Evolutionary conservation across 2,888 invertebrate genomes (phyloP), one percentile per base, ranked within the genome.

Genomic region (Rhagophthalmus giganteus): DNA sequence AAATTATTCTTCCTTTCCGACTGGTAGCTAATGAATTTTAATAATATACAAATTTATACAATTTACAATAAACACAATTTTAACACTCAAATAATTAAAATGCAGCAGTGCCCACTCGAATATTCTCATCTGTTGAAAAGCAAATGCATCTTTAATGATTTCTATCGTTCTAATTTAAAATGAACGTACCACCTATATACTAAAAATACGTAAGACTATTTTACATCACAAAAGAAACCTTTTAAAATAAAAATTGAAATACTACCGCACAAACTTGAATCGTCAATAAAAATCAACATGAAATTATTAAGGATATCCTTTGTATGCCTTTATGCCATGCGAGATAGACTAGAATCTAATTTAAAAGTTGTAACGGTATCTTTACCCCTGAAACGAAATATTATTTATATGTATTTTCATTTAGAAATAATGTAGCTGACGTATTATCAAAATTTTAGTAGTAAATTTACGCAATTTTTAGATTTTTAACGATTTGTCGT

Each of bases 11-110:
- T 40, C 55, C 32, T 26, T 50, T 57, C 49, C 38, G 52, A 62
- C 61, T 68, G 62, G 63, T 60, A 61, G 64, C 66, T 67, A 69
- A 69, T 68, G 66, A 65, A 70, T 71, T 70, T 69, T 70, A 71
- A 71, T 70, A 65, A 62, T 60, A 68, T 68, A 67, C 69, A 70
- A 71, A 71, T 71, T 72, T 71, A 72, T 72, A 70, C 70, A 70
- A 70, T 70, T 71, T 66, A 54, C 58, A 60, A 64, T 57, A 64
- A 61, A 67, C 61, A 61, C 60, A 63, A 59, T 63, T 61, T 63
- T 59, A 60, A 55, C 56, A 61, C 63, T 61, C 59, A 58, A 64
- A 55, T 62, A 62, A 66, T 67, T 68, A 64, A 64, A 62, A 63
- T 59, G 60, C 62, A 64, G 61, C 59, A 63, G 20, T 25, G 11